Evolutionary conservation across 2,797 vertebrate genomes (phyloP).

Genomic region (Falco cherrug): DNA sequence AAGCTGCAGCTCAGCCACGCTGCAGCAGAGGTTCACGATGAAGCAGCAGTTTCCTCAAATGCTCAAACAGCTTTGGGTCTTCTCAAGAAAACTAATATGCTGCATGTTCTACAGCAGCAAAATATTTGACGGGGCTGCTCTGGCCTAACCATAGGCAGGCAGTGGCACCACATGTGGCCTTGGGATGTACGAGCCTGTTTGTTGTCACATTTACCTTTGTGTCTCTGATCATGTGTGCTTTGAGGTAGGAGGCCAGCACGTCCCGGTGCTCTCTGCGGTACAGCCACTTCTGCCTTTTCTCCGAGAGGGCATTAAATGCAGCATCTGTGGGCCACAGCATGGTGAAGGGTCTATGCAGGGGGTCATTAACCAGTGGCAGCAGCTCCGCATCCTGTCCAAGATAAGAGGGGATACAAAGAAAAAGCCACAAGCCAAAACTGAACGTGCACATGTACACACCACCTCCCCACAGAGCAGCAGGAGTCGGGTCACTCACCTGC

Average conservation of each 20-base stretch:
- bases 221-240: constrained; percentile 86
- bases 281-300: constrained; percentile 84
- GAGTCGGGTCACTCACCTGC: constrained; percentile 74
- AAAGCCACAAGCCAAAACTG: not conserved
- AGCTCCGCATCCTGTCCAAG: constrained; percentile 81
- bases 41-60: not conserved
- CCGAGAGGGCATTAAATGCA: constrained; percentile 80
- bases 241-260: constrained; percentile 83
- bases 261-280: constrained; percentile 85
- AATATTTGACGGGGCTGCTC: not conserved
- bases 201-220: constrained; percentile 70
- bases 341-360: constrained; percentile 86
- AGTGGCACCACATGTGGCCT: not conserved
- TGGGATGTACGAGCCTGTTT: not conserved
- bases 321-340: constrained; percentile 93
- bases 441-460: rapidly evolving
- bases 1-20: not conserved
- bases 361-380: constrained; percentile 78
- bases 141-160: not conserved
- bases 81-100: not conserved
- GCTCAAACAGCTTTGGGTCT: not conserved
- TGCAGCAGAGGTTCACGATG: not conserved
- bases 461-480: not conserved
- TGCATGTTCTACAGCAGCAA: not conserved
- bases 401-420: not conserved